Conservation (phyloP, 2,888 invertebrate species). For the Orthosia gracilis region DNA sequence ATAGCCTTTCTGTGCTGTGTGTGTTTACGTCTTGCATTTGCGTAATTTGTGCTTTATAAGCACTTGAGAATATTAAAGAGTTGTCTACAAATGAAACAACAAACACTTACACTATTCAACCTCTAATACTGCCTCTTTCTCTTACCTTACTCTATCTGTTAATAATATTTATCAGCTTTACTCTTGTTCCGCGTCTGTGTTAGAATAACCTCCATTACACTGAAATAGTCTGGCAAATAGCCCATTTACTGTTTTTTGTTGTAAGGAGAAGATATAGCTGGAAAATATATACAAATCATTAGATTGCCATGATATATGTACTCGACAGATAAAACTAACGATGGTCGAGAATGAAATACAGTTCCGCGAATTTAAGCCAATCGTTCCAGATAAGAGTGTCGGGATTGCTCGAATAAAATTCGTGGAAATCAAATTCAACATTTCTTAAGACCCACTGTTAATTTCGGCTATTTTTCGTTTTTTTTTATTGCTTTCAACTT, state of each 20-base stretch:
- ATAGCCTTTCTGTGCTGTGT: neutral
- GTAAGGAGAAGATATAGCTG: neutral
- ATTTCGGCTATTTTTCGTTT: slow-evolving; percentile 9
- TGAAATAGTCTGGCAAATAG: slow-evolving; percentile 26
- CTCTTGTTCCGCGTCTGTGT: slow-evolving; percentile 4
- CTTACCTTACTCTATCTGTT: neutral
- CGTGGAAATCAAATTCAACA: slow-evolving; percentile 8
- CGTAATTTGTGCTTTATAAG: neutral
- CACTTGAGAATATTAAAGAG: neutral
- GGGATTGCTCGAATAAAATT: slow-evolving; percentile 1
- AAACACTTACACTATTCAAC: neutral
- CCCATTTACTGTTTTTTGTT: slow-evolving; percentile 32
- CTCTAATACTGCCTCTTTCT: too few species aligned
- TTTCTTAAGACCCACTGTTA: slow-evolving; percentile 5
- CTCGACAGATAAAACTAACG: slow-evolving; percentile 10
- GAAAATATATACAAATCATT: slow-evolving; percentile 12
- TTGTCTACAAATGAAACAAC: neutral
- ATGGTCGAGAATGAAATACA: neutral
- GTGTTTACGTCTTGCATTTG: neutral
- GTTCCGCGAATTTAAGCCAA: neutral
- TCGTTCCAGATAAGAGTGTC: neutral
- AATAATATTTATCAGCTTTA: neutral
- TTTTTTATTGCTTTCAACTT: slow-evolving; percentile 4
- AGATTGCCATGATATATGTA: slow-evolving; percentile 2
- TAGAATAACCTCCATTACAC: neutral